Evolutionary conservation across 2,113 vertebrate species (phyloP).

Genomic region (Leucopternis melanops): DNA sequence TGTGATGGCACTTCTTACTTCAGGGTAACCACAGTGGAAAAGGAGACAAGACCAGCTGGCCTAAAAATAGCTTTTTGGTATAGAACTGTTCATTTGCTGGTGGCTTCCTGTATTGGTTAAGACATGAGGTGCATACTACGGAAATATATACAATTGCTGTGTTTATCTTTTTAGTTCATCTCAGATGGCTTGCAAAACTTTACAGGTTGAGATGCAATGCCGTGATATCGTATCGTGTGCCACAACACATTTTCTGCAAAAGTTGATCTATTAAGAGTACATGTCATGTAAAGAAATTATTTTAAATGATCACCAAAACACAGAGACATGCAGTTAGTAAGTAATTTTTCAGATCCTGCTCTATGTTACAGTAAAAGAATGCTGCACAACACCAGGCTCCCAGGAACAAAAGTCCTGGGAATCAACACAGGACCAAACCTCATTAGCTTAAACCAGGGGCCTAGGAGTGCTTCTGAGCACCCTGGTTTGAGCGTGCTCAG

Average conservation of each 20-base stretch:
- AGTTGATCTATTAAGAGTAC: not conserved
- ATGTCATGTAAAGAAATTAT: not conserved
- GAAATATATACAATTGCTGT: not conserved
- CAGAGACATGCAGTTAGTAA: not conserved
- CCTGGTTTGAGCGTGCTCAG: not conserved
- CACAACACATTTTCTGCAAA: not conserved
- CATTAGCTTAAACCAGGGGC: not conserved
- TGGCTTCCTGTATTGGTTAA: not conserved
- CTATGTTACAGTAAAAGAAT: not conserved
- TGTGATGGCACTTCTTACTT: not conserved
- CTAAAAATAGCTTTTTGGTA: not conserved
- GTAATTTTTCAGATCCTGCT: not conserved
- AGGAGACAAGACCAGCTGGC: not conserved
- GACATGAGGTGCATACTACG: not conserved
- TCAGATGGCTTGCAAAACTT: not conserved
- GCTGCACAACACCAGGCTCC: not conserved
- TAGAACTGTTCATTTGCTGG: not conserved
- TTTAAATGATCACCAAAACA: not conserved
- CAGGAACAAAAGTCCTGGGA: not conserved
- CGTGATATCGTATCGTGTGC: rapidly evolving
- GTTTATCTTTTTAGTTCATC: not conserved
- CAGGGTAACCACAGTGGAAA: not conserved
- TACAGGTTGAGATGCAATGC: not conserved
- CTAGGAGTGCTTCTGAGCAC: not conserved
- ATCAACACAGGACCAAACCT: not conserved